Conservation (phyloP, 2,113 vertebrate genomes). For the Chlorodrepanis virens region DNA sequence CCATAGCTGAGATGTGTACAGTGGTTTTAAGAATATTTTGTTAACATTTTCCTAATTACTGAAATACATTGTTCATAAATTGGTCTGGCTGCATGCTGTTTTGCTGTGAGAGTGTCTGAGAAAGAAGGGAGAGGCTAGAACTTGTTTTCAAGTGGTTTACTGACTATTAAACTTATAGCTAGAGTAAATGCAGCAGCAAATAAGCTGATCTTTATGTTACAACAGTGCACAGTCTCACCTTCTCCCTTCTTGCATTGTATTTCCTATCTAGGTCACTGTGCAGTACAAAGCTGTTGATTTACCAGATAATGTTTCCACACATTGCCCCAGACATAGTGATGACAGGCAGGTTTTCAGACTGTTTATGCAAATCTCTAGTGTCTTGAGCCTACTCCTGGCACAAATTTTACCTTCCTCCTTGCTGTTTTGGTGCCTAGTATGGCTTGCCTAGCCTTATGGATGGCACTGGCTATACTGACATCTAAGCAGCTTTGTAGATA, state of each 20-base stretch:
- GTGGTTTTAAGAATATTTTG: slow-evolving; percentile 8
- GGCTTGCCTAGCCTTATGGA: background rate
- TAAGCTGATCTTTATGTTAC: background rate
- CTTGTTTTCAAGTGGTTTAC: slow-evolving; percentile 13
- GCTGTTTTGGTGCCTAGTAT: background rate
- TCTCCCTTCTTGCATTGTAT: background rate
- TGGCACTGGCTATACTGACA: background rate
- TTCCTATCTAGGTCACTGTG: slow-evolving; percentile 52
- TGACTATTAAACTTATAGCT: background rate
- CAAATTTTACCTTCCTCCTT: background rate
- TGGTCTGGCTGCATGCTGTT: background rate
- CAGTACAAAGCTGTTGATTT: background rate
- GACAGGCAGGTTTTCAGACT: background rate
- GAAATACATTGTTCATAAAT: background rate
- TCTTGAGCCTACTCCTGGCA: background rate
- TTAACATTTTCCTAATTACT: background rate
- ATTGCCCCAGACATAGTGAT: background rate
- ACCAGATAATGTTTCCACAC: slow-evolving; percentile 24
- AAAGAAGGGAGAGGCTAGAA: background rate
- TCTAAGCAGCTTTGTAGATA: slow-evolving; percentile 15
- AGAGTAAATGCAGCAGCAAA: slow-evolving; percentile 24
- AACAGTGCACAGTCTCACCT: background rate
- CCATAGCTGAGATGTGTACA: background rate
- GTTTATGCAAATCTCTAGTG: background rate
- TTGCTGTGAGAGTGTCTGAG: background rate